Percentiles rank a stretch among this genome's conserved stretches.
These are phyloP conservation scores for Pardosa pseudoannulata DNA, from an alignment of 2,888 invertebrate genomes.

Conservation along the genomic window DNA sequence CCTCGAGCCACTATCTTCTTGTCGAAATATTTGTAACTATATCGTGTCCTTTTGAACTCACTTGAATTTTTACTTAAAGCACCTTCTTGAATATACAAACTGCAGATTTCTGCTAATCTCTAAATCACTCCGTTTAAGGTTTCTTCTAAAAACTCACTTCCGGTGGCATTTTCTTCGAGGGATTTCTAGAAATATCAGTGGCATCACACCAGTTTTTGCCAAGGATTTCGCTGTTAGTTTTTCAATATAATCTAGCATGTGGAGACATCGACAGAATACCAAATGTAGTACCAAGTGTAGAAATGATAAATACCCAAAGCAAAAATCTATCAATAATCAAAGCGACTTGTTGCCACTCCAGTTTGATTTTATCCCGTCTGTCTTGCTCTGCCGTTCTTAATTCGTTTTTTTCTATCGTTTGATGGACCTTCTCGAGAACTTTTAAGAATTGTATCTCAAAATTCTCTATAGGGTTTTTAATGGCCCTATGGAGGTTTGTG, in stretches of 20 bases:
- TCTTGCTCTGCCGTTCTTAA: constrained; percentile 88
- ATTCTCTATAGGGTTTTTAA: constrained; percentile 75
- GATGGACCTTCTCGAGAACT: constrained; percentile 84
- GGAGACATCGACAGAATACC: constrained; percentile 86
- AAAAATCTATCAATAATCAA: constrained; percentile 89
- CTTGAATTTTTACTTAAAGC: not conserved
- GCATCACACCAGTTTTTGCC: not conserved
- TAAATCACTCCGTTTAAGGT: not conserved
- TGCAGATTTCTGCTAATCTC: not conserved
- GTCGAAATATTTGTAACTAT: not conserved
- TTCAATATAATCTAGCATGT: constrained; percentile 77
- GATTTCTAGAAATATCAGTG: not conserved
- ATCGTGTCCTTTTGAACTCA: not conserved
- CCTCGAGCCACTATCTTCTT: no score
- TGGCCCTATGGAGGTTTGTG: constrained; percentile 54
- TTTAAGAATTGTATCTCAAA: constrained; percentile 83
- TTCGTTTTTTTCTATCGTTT: constrained; percentile 88
- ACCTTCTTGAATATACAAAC: not conserved
- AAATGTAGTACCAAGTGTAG: constrained; percentile 87
- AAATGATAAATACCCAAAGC: constrained; percentile 86
- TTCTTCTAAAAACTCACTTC: not conserved
- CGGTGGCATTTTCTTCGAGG: not conserved
- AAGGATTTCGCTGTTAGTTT: not conserved
- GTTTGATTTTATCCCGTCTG: constrained; percentile 85
- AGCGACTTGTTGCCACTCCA: constrained; percentile 90